Percentiles rank a stretch among this genome's conserved stretches.
These are phyloP conservation scores for Pseudochirops cupreus DNA, from an alignment of 2,797 vertebrate species.

Conservation along the genomic window DNA sequence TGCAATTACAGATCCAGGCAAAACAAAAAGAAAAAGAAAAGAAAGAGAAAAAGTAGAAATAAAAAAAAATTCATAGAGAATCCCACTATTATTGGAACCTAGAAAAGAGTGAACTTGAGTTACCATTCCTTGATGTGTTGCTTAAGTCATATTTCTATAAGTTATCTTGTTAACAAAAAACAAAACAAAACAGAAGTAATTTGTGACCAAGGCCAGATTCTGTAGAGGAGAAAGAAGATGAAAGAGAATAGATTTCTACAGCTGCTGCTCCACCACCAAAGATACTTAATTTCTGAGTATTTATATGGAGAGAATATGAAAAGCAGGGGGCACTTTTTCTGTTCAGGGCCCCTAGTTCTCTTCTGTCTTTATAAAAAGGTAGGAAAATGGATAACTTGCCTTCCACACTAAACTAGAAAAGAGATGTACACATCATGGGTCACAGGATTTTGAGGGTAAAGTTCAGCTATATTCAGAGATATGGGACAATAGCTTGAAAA, in stretches of 20 bases:
- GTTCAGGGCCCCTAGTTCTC: background rate
- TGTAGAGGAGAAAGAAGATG: accelerated
- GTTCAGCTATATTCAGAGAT: background rate
- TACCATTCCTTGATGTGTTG: background rate
- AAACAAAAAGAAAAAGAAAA: background rate
- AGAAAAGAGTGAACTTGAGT: background rate
- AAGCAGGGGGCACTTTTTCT: background rate
- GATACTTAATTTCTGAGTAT: background rate
- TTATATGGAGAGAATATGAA: background rate
- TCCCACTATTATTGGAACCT: background rate
- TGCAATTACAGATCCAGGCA: background rate
- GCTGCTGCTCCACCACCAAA: background rate
- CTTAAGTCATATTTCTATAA: background rate
- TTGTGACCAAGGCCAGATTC: background rate
- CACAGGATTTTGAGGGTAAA: background rate
- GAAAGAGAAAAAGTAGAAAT: background rate
- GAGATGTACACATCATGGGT: background rate
- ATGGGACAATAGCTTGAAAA: background rate
- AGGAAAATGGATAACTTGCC: background rate
- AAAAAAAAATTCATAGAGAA: background rate
- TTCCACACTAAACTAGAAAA: background rate
- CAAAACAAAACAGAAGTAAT: background rate
- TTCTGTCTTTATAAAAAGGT: background rate
- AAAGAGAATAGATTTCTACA: background rate
- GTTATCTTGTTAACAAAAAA: background rate